Evolutionary conservation across 2,113 vertebrate species (phyloP), one percentile per base, ranked within the genome.

Genomic region (Ageneiosus marmoratus): DNA sequence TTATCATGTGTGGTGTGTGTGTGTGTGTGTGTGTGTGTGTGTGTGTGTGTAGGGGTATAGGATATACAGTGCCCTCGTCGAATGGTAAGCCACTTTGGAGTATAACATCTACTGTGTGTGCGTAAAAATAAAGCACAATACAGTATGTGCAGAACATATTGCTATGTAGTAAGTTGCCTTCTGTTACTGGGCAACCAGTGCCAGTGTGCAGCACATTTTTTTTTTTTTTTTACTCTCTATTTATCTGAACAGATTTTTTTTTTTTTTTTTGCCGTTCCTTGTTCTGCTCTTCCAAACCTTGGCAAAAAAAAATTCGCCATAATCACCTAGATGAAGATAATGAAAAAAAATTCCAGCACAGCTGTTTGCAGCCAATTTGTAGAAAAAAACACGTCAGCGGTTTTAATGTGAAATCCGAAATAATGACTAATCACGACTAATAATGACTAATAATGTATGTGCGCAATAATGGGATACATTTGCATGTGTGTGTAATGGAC

Each of bases 101-200:
- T 70, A 70, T 13, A 44, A 6, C 10, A 24, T 46, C 5, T 56
- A 20, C 56, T 34, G 76, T 60, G 55, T 44, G 55, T 60, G 55
- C 18, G 55, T 46, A 37, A 32, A 37, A 76, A 53, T 34, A 37
- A 32, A 55, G 16, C 46, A 55, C 12, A 51, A 12, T 77, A 51
- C 5, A 56, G 51, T 56, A n/a, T 24, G 1, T 27, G 37, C 56
- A 29, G 24, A 58, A 58, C 29, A 37, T 58, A 60, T 24, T 78
- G 76, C 24, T 78, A 60, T n/a, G 16, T 62, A 53, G 44, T 73
- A 75, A 63, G 41, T 79, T 27, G 9, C 58, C 20, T 46, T 48
- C 56, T 62, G 77, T 79, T 79, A 8, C 77, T 79, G 44, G 58
- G 77, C 77, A 62, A 79, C 56, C 53, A 77, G 55, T 18, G 16